These are phyloP conservation scores for Vicugna pacos DNA, from an alignment of 2,113 vertebrate species.

Conservation along the genomic window DNA sequence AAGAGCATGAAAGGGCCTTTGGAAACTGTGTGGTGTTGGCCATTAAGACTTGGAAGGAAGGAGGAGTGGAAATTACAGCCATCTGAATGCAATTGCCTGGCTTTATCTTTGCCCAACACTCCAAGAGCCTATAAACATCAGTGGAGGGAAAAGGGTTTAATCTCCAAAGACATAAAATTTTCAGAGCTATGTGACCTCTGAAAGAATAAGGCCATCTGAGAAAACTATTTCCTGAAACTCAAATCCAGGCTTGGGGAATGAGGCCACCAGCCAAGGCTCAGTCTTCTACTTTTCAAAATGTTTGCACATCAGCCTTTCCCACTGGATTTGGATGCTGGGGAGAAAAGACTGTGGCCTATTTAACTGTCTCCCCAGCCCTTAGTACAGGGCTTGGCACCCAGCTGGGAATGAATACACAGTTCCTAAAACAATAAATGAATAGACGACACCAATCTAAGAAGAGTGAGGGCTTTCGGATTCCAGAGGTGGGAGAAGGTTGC, in stretches of 20 bases:
- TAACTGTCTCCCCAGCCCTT: not conserved
- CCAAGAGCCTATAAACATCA: conserved; percentile 68
- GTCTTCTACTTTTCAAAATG: conserved; percentile 12
- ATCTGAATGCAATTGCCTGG: conserved; percentile 68
- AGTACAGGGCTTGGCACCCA: not conserved
- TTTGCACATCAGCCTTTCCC: not conserved
- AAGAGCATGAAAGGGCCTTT: conserved; percentile 41
- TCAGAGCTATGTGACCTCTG: conserved; percentile 61
- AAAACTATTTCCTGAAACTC: not conserved
- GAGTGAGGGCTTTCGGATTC: not conserved
- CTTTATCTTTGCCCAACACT: conserved; percentile 68
- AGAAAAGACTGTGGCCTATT: not conserved
- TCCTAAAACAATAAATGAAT: not conserved
- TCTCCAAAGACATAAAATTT: conserved; percentile 70
- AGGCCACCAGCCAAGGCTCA: conserved; percentile 44
- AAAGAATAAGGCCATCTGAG: conserved; percentile 67
- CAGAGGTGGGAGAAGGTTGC: not conserved
- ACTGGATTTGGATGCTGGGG: not conserved
- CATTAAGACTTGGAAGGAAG: conserved; percentile 69
- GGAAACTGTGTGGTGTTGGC: conserved; percentile 55
- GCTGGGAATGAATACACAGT: not conserved
- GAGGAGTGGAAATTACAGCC: conserved; percentile 42
- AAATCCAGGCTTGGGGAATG: conserved; percentile 41
- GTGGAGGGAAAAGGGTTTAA: conserved; percentile 21
- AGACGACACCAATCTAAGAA: not conserved